phyloP scores from a whole-genome alignment of 2,113 vertebrate genomes.

The Hippocampus barbouri region DNA sequence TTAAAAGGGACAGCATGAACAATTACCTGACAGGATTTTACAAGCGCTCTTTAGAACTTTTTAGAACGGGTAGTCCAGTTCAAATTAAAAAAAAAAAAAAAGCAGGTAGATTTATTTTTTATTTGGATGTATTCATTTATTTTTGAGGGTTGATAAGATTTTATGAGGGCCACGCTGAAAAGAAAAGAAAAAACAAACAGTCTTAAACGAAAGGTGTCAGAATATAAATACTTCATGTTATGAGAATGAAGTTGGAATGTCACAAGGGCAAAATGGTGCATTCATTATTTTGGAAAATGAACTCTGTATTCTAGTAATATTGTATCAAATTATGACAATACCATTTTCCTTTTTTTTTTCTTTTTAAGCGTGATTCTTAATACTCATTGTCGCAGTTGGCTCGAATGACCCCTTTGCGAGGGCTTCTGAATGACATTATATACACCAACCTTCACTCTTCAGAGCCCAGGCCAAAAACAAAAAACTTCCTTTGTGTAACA shows the following conservation, averaged over 20 bases:
- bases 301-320: not conserved
- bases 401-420: conserved; percentile 6
- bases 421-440: conserved; percentile 10
- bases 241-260: too few species aligned
- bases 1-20: conserved; percentile 39
- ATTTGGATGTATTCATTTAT: too few species aligned
- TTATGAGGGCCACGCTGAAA: not conserved
- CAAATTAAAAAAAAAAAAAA: conserved; percentile 32
- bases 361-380: not conserved
- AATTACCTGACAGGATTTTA: conserved; percentile 59
- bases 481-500: conserved; percentile 10
- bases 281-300: too few species aligned
- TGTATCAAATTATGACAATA: not conserved
- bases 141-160: conserved; percentile 4
- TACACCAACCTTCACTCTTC: conserved; percentile 31
- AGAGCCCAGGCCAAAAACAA: conserved; percentile 9
- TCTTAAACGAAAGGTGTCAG: too few species aligned
- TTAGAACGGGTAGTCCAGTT: conserved; percentile 30
- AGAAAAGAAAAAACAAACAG: too few species aligned
- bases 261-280: too few species aligned
- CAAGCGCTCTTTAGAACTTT: conserved; percentile 37
- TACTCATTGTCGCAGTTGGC: conserved; percentile 15
- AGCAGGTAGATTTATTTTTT: not conserved
- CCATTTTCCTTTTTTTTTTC: too few species aligned
- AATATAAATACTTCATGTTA: too few species aligned